Conservation (phyloP, 2,888 invertebrate species). For the Polia nebulosa region DNA sequence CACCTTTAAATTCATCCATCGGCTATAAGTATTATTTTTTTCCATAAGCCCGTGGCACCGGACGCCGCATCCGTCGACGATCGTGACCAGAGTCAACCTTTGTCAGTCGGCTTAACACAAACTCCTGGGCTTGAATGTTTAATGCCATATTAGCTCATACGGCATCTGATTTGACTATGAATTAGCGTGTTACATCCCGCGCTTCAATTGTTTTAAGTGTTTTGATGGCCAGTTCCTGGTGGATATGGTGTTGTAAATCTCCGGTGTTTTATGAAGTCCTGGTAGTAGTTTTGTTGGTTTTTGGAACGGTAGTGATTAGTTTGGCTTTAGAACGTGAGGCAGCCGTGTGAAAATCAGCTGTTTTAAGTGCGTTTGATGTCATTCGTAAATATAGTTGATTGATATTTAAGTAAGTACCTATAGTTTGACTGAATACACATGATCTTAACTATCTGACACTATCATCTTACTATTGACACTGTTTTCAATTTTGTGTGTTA, state of each 20-base stretch:
- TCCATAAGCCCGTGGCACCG: slow-evolving; percentile 74
- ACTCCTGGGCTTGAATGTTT: slow-evolving; percentile 82
- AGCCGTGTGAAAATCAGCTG: slow-evolving; percentile 5
- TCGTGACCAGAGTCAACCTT: slow-evolving; percentile 83
- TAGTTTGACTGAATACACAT: no score
- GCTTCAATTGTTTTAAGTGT: slow-evolving; percentile 52
- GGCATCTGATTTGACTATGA: slow-evolving; percentile 68
- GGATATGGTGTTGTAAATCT: slow-evolving; percentile 54
- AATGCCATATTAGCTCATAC: slow-evolving; percentile 82
- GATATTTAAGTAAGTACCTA: no score
- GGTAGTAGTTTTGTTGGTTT: slow-evolving; percentile 27
- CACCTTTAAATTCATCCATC: slow-evolving; percentile 65
- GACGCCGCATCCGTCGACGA: slow-evolving; percentile 86
- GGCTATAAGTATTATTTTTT: slow-evolving; percentile 67
- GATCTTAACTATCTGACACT: no score
- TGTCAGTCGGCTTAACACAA: slow-evolving; percentile 75
- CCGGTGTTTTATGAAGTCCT: slow-evolving; percentile 48
- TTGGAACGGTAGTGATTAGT: slow-evolving; percentile 29
- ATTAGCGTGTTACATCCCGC: slow-evolving; percentile 50
- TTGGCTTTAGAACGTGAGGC: neutral
- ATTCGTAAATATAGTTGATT: neutral
- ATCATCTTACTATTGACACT: no score
- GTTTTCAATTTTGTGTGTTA: no score
- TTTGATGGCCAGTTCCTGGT: slow-evolving; percentile 57
- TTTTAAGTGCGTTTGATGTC: neutral